A percentile compares a stretch with the other conserved stretches of the same genome.
Evolutionary conservation across 2,888 invertebrate genomes (phyloP).

Genomic region (Limnephilus lunatus): DNA sequence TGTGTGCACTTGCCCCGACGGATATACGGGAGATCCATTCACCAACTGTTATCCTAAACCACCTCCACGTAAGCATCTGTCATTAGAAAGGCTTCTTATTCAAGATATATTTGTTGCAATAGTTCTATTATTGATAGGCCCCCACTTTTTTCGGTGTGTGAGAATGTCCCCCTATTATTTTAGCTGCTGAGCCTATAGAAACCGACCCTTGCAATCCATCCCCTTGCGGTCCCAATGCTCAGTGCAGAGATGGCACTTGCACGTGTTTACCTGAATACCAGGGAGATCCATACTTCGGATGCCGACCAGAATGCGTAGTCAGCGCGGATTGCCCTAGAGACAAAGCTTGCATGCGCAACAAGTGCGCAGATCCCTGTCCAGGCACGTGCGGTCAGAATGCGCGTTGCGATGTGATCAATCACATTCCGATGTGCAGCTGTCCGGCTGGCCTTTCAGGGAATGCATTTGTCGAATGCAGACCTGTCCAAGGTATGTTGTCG

Average conservation of each 20-base stretch:
- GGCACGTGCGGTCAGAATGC: slow-evolving; percentile 82
- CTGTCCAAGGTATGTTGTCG: slow-evolving; percentile 65
- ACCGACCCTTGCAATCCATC: slow-evolving; percentile 85
- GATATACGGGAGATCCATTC: slow-evolving; percentile 78
- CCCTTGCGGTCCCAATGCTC: slow-evolving; percentile 82
- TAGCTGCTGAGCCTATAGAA: slow-evolving; percentile 66
- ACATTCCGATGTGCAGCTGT: slow-evolving; percentile 83
- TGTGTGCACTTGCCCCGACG: slow-evolving; percentile 81
- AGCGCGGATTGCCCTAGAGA: slow-evolving; percentile 84
- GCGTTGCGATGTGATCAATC: slow-evolving; percentile 80
- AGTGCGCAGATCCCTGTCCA: slow-evolving; percentile 86
- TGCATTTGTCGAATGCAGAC: slow-evolving; percentile 82
- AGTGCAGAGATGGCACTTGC: slow-evolving; percentile 82
- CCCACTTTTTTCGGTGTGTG: slow-evolving; percentile 65
- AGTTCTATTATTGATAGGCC: slow-evolving; percentile 41
- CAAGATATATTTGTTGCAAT: no score
- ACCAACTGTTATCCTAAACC: slow-evolving; percentile 75
- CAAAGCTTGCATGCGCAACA: slow-evolving; percentile 84
- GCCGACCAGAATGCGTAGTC: slow-evolving; percentile 87
- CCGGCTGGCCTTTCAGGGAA: slow-evolving; percentile 82
- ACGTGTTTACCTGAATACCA: slow-evolving; percentile 85
- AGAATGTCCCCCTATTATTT: slow-evolving; percentile 35
- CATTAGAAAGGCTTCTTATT: no score
- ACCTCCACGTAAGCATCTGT: slow-evolving; percentile 69
- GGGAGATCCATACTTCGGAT: slow-evolving; percentile 85